phyloP scores from a whole-genome alignment of 2,797 vertebrate genomes.

The Pitangus sulphuratus region DNA sequence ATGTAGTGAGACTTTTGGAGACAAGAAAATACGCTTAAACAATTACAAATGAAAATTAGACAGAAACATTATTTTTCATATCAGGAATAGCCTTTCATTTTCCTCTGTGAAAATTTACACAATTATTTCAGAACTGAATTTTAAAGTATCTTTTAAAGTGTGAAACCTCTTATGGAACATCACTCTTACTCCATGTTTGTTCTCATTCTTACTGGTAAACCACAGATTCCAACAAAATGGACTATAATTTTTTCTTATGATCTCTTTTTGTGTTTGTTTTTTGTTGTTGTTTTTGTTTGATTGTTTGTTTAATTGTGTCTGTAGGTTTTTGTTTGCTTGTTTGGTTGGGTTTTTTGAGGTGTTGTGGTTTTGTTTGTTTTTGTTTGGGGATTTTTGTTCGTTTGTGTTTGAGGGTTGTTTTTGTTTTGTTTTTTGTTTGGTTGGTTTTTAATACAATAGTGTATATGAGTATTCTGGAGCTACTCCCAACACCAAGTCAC shows the following conservation, averaged over 20 bases:
- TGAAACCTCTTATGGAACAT: background rate
- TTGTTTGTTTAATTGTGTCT: background rate
- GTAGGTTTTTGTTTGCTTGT: fast-evolving
- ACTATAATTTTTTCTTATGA: background rate
- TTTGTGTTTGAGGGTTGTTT: background rate
- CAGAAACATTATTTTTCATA: background rate
- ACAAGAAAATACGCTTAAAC: background rate
- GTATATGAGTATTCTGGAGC: background rate
- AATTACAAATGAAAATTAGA: background rate
- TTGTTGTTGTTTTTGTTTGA: no score
- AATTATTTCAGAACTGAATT: background rate
- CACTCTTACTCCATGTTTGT: background rate
- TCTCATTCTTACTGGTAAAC: background rate
- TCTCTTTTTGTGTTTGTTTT: background rate
- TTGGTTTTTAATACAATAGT: background rate
- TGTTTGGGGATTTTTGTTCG: no score
- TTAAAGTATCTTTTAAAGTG: background rate
- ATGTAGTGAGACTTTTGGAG: background rate
- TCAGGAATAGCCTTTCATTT: background rate
- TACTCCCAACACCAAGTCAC: background rate
- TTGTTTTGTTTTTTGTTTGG: background rate
- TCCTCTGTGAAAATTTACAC: background rate
- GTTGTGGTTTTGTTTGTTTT: background rate
- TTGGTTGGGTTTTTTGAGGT: background rate
- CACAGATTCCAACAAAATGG: background rate